phyloP scores from a whole-genome alignment of 2,797 vertebrate genomes.

The Molossus alvarezi region DNA sequence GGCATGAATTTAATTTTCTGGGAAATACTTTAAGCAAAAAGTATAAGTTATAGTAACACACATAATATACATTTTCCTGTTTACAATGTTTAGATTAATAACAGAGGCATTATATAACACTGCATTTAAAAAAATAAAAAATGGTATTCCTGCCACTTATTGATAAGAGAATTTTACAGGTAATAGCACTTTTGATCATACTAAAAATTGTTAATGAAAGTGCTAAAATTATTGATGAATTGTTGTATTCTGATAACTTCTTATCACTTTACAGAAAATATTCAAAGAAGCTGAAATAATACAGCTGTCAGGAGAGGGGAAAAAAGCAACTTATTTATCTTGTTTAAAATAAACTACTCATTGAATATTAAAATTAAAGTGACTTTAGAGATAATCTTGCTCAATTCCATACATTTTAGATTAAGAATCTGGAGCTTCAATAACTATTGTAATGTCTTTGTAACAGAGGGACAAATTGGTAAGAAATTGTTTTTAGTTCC shows the following conservation, averaged over 20 bases:
- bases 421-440: not conserved
- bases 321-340: constrained; percentile 2
- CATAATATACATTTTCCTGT: constrained; percentile 43
- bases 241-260: constrained; percentile 12
- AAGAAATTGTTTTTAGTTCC: not conserved
- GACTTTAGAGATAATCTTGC: not conserved
- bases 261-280: constrained; percentile 42
- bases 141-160: not conserved
- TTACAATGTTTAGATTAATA: constrained; percentile 48
- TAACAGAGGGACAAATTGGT: not conserved
- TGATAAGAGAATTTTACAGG: constrained; percentile 37
- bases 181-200: not conserved
- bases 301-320: not conserved
- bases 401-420: not conserved
- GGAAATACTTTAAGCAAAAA: constrained; percentile 67
- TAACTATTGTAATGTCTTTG: not conserved
- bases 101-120: not conserved
- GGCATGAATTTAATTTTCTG: constrained; percentile 74
- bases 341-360: constrained; percentile 26
- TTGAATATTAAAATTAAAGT: not conserved
- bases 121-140: constrained; percentile 58
- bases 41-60: constrained; percentile 56
- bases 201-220: constrained; percentile 22
- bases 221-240: constrained; percentile 36
- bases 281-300: constrained; percentile 50